Base-by-base conservation (phyloP, 1,140 invertebrate genomes). In the Artemia franciscana region DNA sequence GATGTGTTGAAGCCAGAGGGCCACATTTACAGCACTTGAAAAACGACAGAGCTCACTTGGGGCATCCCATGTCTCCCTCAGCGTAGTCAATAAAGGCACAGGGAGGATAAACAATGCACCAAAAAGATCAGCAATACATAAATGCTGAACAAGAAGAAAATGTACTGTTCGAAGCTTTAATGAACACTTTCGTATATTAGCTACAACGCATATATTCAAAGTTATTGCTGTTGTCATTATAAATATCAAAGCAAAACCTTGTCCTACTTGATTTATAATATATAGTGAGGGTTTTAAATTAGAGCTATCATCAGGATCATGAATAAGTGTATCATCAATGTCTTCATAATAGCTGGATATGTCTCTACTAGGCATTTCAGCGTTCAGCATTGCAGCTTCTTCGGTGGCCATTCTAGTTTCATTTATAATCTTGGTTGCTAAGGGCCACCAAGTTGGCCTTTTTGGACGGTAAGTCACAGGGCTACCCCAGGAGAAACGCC, bases 1-100 rank as follows among this genome's bases (percentile, higher is more conserved):
- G 5, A 71, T 62, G 61, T 71, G 70, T 68, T 71, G 71, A n/a
- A 70, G 66, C 70, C 70, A 71, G 23, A 68, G 63, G 1, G 67
- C 60, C 0, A 70, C 68, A 51, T 71, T 71, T 23, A 69, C 68
- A 26, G 67, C 68, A 58, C 64, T 66, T 39, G 69, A 68, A 7
- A 67, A 61, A 4, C 66, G 59, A 58, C 70, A 71, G n/a, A 70
- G 61, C 9, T 58, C 58, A 9, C 62, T 39, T 2, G 66, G 65
- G 30, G 66, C 70, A 26, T 64, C 64, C 70, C 70, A 71, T 9
- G 66, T 62, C 15, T 67, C 70, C 60, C 66, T 63, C 15, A 65
- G 63, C 3, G 69, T 67, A 24, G 66, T 68, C 15, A 66, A 64
- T 57, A 71, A 60, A 18, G 70, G 70, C 25, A 71, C 64, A 5